phyloP scores from a whole-genome alignment of 2,888 invertebrate species.

The Adelognathus sp. region DNA sequence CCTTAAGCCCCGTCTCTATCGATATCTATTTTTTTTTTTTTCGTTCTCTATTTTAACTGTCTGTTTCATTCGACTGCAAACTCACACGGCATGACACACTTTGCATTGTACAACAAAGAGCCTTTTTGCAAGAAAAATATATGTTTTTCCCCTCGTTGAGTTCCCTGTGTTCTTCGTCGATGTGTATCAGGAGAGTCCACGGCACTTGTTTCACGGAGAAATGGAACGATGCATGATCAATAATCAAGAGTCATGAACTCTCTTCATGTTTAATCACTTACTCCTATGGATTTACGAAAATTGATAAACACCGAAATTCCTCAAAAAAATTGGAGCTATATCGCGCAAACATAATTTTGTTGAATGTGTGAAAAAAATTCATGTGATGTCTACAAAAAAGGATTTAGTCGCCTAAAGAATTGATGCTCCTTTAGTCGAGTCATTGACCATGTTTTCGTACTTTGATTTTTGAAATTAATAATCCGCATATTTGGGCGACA shows the following conservation, averaged over 20 bases:
- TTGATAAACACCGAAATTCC: too few species aligned
- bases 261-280: background rate
- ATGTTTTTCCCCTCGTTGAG: background rate
- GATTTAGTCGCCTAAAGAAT: too few species aligned
- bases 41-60: constrained; percentile 29
- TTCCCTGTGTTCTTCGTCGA: constrained; percentile 5
- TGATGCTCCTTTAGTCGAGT: background rate
- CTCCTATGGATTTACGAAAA: constrained; percentile 27
- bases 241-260: background rate
- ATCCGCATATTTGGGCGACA: background rate
- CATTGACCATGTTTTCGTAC: background rate
- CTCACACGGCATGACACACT: constrained; percentile 49
- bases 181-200: background rate
- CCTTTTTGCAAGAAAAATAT: too few species aligned
- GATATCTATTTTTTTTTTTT: background rate
- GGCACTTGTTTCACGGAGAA: background rate
- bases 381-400: too few species aligned
- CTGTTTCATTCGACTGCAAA: constrained; percentile 39
- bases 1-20: background rate
- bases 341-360: too few species aligned
- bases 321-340: too few species aligned
- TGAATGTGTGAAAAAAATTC: too few species aligned
- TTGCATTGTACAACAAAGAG: constrained; percentile 32
- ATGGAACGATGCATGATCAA: background rate
- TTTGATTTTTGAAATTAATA: background rate